Conservation (phyloP, 2,797 vertebrate species). For the Gymnothorax reevesii region DNA sequence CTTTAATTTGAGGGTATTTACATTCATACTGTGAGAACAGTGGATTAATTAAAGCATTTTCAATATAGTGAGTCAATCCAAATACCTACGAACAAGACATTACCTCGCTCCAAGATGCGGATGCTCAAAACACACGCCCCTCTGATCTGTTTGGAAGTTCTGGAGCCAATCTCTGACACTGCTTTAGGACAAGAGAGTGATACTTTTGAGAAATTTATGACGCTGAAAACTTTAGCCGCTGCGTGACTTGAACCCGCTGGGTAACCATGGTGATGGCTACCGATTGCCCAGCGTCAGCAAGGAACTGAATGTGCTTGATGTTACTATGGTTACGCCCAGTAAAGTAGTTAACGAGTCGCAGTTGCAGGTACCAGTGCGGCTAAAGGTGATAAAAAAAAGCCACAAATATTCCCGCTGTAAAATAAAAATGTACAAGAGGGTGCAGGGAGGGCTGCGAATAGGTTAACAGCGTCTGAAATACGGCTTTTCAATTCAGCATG, state of each 20-base stretch:
- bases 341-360: not conserved
- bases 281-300: not conserved
- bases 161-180: not conserved
- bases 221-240: not conserved
- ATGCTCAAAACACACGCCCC: not conserved
- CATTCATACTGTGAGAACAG: too few relatives aligned
- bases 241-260: not conserved
- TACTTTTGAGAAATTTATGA: not conserved
- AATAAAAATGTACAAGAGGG: not conserved
- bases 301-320: not conserved
- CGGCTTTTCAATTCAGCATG: not conserved
- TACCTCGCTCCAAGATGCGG: not conserved
- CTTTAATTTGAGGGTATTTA: too few relatives aligned
- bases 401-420: not conserved
- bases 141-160: not conserved
- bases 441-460: not conserved
- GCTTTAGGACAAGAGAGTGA: not conserved
- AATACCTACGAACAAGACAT: too few relatives aligned
- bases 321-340: not conserved
- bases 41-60: too few relatives aligned
- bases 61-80: too few relatives aligned
- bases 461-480: not conserved
- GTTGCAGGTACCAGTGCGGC: not conserved
- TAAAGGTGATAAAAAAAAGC: not conserved
- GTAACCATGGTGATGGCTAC: not conserved